phyloP scores from a whole-genome alignment of 1,140 invertebrate species.

The Rhyzopertha dominica region DNA sequence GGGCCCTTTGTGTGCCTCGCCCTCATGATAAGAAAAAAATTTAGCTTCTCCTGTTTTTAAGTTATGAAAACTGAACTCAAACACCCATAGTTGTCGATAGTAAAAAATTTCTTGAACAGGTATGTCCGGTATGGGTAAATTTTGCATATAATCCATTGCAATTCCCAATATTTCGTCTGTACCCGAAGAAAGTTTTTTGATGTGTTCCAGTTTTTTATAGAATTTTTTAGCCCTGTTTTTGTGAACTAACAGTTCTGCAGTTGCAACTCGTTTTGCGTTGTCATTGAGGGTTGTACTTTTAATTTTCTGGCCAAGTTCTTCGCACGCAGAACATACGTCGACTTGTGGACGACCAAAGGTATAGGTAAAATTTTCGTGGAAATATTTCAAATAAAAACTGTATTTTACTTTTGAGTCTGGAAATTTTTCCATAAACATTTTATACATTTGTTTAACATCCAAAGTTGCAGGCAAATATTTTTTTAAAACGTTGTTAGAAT shows the following conservation, averaged over 20 bases:
- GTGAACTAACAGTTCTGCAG: slow-evolving; percentile 28
- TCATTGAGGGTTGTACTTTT: slow-evolving; percentile 17
- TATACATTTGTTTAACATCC: slow-evolving; percentile 7
- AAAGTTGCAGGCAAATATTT: slow-evolving; percentile 2
- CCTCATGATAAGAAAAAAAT: slow-evolving; percentile 30
- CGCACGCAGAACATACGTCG: slow-evolving; percentile 28
- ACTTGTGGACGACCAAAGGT: slow-evolving; percentile 30
- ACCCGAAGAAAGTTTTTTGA: slow-evolving; percentile 20
- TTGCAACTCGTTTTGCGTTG: slow-evolving; percentile 28
- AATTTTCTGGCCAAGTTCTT: slow-evolving; percentile 18
- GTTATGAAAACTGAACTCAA: slow-evolving; percentile 35
- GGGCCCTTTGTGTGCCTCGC: slow-evolving; percentile 12
- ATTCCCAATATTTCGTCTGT: slow-evolving; percentile 21
- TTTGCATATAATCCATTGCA: slow-evolving; percentile 41
- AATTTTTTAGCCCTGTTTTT: slow-evolving; percentile 35
- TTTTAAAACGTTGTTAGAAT: slow-evolving; percentile 3
- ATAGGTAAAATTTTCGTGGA: slow-evolving; percentile 28
- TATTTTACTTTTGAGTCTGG: not conserved
- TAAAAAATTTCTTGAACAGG: slow-evolving; percentile 23
- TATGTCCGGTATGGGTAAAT: slow-evolving; percentile 26
- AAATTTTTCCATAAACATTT: slow-evolving; percentile 4
- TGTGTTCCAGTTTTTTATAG: slow-evolving; percentile 28
- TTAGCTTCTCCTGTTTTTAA: slow-evolving; percentile 25
- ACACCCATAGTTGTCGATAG: slow-evolving; percentile 34
- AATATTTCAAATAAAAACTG: slow-evolving; percentile 17